Base-by-base conservation (phyloP, 2,113 vertebrate genomes). In the Salvelinus alpinus region DNA sequence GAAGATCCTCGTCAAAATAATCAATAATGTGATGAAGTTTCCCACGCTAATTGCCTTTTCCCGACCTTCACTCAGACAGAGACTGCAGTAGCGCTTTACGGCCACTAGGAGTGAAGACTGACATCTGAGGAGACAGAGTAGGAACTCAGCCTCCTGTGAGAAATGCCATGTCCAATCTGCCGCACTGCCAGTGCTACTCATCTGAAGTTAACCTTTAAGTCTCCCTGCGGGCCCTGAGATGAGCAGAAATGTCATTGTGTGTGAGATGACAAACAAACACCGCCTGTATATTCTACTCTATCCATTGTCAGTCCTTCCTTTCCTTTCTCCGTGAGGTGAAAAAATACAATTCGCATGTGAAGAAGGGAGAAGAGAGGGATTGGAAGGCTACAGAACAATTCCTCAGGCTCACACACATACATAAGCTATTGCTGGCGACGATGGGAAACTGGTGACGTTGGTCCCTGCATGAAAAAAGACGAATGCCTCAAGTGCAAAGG, bases 161-260 rank as follows among this genome's bases (percentile, higher is more conserved):
- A 74, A 84, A 87, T 67, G 51, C 64, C 79, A 59, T 18, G 80
- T 86, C 70, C 80, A 48, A 75, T 72, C 80, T 81, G 38, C 64
- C 68, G 70, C 83, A 69, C 85, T 74, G 79, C 64, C 70, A 68
- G 70, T 48, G 8, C 80, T 51, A 78, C 81, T 79, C 38, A 62
- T 71, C 81, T 81, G 76, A 79, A 76, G 80, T 83, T 88, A 88
- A 88, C 88, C 87, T 92, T 90, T 91, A 83, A 87, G 86, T 82
- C 78, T 65, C 1, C 82, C 87, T 75, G 69, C 71, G 72, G 87
- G 88, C 82, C 51, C 44, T 25, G 74, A 69, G 78, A 87, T 72
- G 82, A 88, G 80, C 82, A 77, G 75, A 85, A 89, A 88, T 89
- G 86, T 86, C 89, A 89, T 2, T 67, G 78, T 85, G 78, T 85